Evolutionary conservation across 2,113 vertebrate genomes (phyloP).

Genomic region (Genyomyrus donnyi): DNA sequence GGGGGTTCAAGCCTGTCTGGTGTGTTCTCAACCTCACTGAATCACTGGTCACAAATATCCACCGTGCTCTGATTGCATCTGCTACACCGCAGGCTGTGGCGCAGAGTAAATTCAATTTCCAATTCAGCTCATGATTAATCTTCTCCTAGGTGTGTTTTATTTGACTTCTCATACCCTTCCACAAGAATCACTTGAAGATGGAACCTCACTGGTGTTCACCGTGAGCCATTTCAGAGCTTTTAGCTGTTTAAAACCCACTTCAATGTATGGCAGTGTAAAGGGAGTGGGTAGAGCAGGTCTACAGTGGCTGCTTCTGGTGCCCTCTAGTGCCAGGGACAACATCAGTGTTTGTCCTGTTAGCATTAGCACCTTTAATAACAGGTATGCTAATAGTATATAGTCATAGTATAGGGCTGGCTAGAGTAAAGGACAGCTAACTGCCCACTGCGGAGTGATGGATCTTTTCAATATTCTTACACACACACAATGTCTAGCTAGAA

Average conservation of each 20-base stretch:
- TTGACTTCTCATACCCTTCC: not conserved
- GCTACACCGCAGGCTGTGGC: not conserved
- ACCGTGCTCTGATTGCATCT: not conserved
- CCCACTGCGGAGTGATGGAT: not conserved
- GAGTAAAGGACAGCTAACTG: not conserved
- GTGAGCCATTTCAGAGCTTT: not conserved
- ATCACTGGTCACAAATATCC: not conserved
- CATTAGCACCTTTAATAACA: not conserved
- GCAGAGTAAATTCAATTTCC: constrained; percentile 7
- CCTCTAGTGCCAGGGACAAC: not conserved
- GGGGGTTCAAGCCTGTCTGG: not conserved
- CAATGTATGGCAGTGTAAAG: not conserved
- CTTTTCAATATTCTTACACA: not conserved
- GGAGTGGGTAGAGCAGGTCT: not conserved
- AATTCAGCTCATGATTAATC: constrained; percentile 13
- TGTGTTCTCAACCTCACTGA: not conserved
- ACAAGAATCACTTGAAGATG: not conserved
- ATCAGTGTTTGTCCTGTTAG: not conserved
- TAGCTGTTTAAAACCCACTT: not conserved
- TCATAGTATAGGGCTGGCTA: not conserved
- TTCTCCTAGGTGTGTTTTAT: not conserved
- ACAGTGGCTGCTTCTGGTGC: not conserved
- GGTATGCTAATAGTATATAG: not conserved
- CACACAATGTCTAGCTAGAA: not conserved
- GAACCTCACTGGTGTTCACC: not conserved